phyloP scores from a whole-genome alignment of 2,888 invertebrate genomes.

The Aspidiotus destructor region DNA sequence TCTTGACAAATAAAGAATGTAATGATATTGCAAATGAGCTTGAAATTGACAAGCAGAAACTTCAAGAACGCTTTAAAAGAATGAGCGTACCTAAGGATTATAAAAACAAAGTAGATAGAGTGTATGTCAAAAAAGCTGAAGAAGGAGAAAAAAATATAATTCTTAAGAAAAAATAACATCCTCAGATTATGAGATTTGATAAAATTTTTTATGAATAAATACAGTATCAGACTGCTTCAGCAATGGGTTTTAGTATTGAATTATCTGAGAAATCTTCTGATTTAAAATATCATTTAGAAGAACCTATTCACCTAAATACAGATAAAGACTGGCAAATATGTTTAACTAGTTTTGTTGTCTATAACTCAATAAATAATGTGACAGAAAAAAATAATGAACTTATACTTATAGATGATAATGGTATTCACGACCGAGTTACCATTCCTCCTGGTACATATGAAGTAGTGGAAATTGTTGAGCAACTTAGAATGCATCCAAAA shows the following conservation, averaged over 20 bases:
- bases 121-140: constrained; percentile 11
- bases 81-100: constrained; percentile 6
- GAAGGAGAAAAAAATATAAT: background rate
- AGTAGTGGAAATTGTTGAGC: constrained; percentile 19
- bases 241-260: constrained; percentile 14
- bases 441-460: constrained; percentile 28
- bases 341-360: constrained; percentile 8
- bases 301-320: constrained; percentile 11
- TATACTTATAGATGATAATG: constrained; percentile 8
- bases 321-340: constrained; percentile 14
- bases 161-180: constrained; percentile 3
- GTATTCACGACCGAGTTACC: constrained; percentile 14
- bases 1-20: constrained; percentile 10
- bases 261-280: constrained; percentile 9
- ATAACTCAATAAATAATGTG: constrained; percentile 8
- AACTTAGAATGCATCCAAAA: constrained; percentile 19
- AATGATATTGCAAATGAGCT: constrained; percentile 15
- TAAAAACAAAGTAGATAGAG: constrained; percentile 11
- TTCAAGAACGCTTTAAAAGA: background rate
- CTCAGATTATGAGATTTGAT: constrained; percentile 3
- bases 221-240: background rate
- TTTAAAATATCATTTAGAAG: constrained; percentile 8
- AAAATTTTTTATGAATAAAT: constrained; percentile 9
- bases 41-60: constrained; percentile 12
- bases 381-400: constrained; percentile 17